Percentiles rank a stretch among this genome's conserved stretches.
Evolutionary conservation across 2,797 vertebrate species (phyloP).

Genomic region (Macropus fuliginosus): DNA sequence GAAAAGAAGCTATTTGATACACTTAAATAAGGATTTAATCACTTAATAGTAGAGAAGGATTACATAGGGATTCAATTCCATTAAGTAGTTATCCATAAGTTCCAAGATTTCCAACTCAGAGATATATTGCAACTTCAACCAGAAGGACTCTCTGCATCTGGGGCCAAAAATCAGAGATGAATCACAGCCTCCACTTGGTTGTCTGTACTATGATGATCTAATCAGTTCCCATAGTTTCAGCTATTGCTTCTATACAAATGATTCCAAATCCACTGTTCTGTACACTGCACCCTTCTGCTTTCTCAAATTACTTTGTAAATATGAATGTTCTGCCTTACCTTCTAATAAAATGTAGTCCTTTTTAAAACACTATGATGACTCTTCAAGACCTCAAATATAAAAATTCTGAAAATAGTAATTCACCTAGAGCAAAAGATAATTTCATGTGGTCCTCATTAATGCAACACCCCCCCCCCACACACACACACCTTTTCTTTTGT

Average conservation of each 20-base stretch:
- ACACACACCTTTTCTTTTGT: not conserved
- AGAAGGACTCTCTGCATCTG: not conserved
- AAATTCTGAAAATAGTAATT: conserved; percentile 65
- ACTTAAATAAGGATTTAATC: not conserved
- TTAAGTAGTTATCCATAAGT: not conserved
- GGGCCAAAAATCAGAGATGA: not conserved
- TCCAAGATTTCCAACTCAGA: not conserved
- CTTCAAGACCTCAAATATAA: conserved; percentile 68
- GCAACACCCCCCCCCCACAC: conserved; percentile 20
- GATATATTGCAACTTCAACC: not conserved
- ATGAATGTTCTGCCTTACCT: conserved; percentile 64
- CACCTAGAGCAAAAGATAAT: conserved; percentile 53
- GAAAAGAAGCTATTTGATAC: not conserved
- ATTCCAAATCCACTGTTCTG: not conserved
- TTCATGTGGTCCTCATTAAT: conserved; percentile 34
- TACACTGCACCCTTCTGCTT: not conserved
- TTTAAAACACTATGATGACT: conserved; percentile 66
- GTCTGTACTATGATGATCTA: not conserved
- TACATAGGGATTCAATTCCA: not conserved
- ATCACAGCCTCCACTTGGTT: not conserved
- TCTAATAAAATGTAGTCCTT: conserved; percentile 65
- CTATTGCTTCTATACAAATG: not conserved
- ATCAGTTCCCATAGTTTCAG: not conserved
- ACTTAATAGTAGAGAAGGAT: not conserved
- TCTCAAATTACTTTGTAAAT: conserved; percentile 64